Evolutionary conservation across 2,113 vertebrate genomes (phyloP).

Genomic region (Nibea coibor): DNA sequence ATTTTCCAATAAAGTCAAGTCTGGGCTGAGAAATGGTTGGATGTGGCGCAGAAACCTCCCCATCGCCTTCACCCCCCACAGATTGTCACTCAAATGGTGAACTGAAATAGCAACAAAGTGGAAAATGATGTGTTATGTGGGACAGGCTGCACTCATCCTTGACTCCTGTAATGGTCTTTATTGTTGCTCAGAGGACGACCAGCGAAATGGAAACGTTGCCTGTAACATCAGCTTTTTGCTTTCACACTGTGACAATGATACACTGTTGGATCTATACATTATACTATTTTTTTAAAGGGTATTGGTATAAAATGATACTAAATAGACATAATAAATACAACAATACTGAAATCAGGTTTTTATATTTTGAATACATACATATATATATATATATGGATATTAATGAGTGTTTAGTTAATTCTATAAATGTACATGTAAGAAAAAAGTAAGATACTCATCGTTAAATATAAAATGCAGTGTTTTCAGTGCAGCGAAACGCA

Average conservation of each 20-base stretch:
- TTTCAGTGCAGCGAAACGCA: constrained; percentile 5
- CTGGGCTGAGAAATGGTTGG: constrained; percentile 18
- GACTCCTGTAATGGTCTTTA: constrained; percentile 1
- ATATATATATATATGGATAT: too few relatives aligned
- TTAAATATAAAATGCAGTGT: not conserved
- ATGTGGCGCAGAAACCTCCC: constrained; percentile 3
- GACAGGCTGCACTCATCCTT: not conserved
- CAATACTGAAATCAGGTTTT: not conserved
- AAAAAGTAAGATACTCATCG: not conserved
- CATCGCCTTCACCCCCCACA: not conserved
- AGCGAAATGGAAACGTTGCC: constrained; percentile 3
- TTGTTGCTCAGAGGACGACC: not conserved
- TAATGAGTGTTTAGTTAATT: too few relatives aligned
- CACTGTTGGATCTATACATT: not conserved
- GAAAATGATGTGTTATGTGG: constrained; percentile 23
- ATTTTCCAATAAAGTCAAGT: constrained; percentile 37
- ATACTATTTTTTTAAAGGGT: not conserved
- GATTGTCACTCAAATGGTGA: constrained; percentile 5
- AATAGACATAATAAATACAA: not conserved
- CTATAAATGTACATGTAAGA: not conserved
- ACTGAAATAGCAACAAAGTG: constrained; percentile 20
- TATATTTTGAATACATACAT: not conserved
- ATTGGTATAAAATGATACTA: not conserved
- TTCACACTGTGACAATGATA: not conserved
- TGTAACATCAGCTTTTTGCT: not conserved